Conservation (phyloP, 2,888 invertebrate species). For the Agrotis puta region DNA sequence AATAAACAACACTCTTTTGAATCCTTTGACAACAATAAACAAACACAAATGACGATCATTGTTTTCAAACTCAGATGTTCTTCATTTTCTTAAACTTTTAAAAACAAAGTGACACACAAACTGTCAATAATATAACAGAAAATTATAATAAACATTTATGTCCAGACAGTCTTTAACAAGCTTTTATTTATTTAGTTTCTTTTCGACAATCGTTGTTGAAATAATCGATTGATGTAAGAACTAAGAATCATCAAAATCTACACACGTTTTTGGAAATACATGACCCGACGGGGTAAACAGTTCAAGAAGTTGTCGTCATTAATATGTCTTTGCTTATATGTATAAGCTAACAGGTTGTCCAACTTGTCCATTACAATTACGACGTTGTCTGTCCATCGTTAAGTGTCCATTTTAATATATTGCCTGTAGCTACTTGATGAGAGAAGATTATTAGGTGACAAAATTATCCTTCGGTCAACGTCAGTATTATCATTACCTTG, state of each 20-base stretch:
- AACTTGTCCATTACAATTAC: slow-evolving; percentile 26
- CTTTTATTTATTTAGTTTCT: no score
- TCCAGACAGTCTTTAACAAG: background rate
- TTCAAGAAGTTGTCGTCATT: slow-evolving; percentile 1
- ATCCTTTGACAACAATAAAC: background rate
- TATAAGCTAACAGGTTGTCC: slow-evolving; percentile 11
- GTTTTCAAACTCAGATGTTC: background rate
- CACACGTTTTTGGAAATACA: no score
- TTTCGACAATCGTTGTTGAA: no score
- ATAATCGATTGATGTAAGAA: no score
- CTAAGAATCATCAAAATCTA: no score
- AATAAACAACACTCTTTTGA: background rate
- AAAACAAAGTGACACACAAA: background rate
- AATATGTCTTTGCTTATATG: background rate
- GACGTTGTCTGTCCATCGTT: slow-evolving; percentile 8
- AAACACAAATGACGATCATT: background rate
- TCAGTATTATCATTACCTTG: background rate
- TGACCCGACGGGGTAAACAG: no score
- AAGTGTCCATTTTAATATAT: slow-evolving; percentile 19
- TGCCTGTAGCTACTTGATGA: background rate
- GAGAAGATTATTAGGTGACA: slow-evolving; percentile 2
- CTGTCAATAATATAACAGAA: background rate
- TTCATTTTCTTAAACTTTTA: background rate
- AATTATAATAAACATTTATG: background rate
- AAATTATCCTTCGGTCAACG: background rate